Base-by-base conservation (phyloP, 2,888 invertebrate species). In the Melangyna quadrimaculata region DNA sequence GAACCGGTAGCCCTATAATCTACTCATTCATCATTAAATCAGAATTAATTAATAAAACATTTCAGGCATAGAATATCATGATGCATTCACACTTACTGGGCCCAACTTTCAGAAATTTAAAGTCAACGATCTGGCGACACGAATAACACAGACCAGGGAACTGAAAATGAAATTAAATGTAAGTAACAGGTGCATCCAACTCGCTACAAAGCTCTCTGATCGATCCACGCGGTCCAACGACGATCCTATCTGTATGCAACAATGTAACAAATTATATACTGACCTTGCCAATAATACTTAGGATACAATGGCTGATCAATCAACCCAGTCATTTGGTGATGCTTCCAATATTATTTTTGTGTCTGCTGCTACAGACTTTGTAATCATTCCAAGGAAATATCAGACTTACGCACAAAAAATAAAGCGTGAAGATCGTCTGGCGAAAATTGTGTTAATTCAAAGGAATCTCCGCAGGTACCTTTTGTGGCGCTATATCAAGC, bases 1-100 rank as follows among this genome's bases (percentile, higher is more conserved):
- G 93, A 69, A 96, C 95, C 73, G 95, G 95, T 24, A 93, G 90
- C 73, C 53, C 6, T 17, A 45, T 14, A 17, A 70, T 24, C 24
- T 17, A 14, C n/a, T 4, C 17, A 37, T 40, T 59, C 48, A 81
- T 59, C 57, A 48, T 67, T 53, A 32, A 32, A 12, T 48, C 63
- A 61, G 35, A 14, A 22, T 67, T 48, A 61, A 43, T 63, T 71
- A 51, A 17, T 37, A 35, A 67, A 35, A 51, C 40, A 48, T n/a
- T 43, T 63, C 53, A 94, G 94, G 93, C 65, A 91, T 94, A 9
- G 94, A 95, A 88, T 98, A 95, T 90, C 95, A 96, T 88, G 96
- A 98, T 92, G 98, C 97, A 3, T 95, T 94, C 87, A 95, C 96
- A 0, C 98, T 98, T 93, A 98, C 98, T 5, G 92, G 92, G 3